Evolutionary conservation across 2,888 invertebrate species (phyloP), one percentile per base, ranked within the genome.

Genomic region (Mythimna lalbum): DNA sequence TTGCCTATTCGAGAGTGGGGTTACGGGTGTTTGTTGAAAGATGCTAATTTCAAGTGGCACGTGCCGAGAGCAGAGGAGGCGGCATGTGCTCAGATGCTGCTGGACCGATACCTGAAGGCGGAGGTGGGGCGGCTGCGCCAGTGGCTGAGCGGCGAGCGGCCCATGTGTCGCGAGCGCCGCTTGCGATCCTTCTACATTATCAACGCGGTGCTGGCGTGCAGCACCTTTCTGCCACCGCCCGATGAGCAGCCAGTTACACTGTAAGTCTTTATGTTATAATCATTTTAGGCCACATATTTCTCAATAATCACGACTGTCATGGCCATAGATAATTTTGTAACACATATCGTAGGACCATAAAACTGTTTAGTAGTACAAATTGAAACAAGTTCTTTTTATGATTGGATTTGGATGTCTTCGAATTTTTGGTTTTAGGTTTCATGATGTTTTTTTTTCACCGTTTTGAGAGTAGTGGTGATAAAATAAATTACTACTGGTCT

Each of bases 1-100:
- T 94, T 98, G 57, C 97, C 98, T 14, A 96, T 98, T 31, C 96
- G 97, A 31, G 97, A 98, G 82, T 99, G 99, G 99, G 99, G 98
- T 0, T 96, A 96, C 73, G 96, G 97, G 0, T 97, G 97, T 23
- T 94, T 97, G 82, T 91, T 98, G 27, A 95, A 97, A 68, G 96
- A 97, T 36, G 94, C 98, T 23, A 95, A 97, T 10, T 93, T 98
- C 27, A 94, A 97, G 53, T 99, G 98, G 98, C 98, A 98, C 87
- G 94, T 97, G 60, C 98, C 99, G 0, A 96, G 96, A 31, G 94
- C 96, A 31, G 96, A 96, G 52, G 98, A 98, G 90, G 96, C 98
- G 0, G 91, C 93, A 0, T 97, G 97, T 76, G 97, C 97, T 1
- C 97, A 97, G 85, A 94, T 95, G 86, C 88, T 99, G 12, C 92